phyloP scores from a whole-genome alignment of 2,113 vertebrate species.

The Epinephelus fuscoguttatus region DNA sequence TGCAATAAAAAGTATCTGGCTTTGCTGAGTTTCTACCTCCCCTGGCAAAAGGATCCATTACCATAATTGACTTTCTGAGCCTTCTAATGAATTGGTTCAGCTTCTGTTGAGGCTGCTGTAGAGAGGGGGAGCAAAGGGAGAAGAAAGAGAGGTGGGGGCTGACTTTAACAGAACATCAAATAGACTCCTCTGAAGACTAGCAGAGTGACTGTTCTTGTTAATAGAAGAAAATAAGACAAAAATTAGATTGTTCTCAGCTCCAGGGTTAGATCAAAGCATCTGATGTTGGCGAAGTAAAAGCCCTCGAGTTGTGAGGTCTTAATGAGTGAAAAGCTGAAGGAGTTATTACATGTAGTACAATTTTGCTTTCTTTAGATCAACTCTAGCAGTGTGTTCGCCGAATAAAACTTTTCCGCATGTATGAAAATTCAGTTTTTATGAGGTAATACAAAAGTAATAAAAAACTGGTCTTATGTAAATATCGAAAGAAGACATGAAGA shows the following conservation, averaged over 20 bases:
- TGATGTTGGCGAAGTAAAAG: conserved; percentile 40
- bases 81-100: conserved; percentile 78
- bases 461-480: not conserved
- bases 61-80: conserved; percentile 82
- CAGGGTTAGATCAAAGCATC: conserved; percentile 54
- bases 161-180: conserved; percentile 64
- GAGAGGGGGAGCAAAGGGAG: conserved; percentile 31
- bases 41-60: conserved; percentile 74
- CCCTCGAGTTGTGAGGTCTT: conserved; percentile 33
- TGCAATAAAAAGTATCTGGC: conserved; percentile 51
- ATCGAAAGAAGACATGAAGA: no score
- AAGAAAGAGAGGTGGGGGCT: conserved; percentile 14
- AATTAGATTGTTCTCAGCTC: conserved; percentile 42
- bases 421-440: not conserved
- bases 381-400: not conserved
- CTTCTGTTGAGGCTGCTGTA: conserved; percentile 62
- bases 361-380: not conserved
- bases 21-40: conserved; percentile 62
- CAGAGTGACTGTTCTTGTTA: conserved; percentile 45
- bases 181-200: conserved; percentile 40
- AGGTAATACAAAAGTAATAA: not conserved
- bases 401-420: not conserved
- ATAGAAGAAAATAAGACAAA: conserved; percentile 48
- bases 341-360: not conserved
- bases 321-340: conserved; percentile 27